These are phyloP conservation scores for Microcebus murinus DNA, from an alignment of 2,113 vertebrate genomes.

Conservation along the genomic window DNA sequence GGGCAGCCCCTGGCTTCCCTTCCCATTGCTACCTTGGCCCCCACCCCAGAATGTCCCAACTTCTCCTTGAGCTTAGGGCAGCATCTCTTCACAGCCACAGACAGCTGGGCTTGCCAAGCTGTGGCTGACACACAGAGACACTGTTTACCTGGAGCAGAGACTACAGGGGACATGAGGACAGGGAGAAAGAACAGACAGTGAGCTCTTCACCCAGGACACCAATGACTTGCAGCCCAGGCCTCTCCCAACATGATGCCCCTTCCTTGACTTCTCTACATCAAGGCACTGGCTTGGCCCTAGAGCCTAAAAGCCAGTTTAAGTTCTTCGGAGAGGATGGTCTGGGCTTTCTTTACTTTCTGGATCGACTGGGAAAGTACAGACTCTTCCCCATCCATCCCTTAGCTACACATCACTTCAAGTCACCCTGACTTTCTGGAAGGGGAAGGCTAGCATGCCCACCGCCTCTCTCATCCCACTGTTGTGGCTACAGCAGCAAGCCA, in stretches of 20 bases:
- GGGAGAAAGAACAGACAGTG: conserved; percentile 79
- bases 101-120: conserved; percentile 53
- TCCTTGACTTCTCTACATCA: neutral
- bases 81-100: conserved; percentile 43
- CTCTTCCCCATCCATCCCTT: neutral
- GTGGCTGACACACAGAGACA: conserved; percentile 74
- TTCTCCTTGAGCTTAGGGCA: conserved; percentile 60
- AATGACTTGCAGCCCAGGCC: neutral
- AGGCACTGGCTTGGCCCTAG: neutral
- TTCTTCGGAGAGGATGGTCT: neutral
- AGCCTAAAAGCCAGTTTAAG: neutral
- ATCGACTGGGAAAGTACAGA: neutral
- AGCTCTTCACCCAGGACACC: neutral
- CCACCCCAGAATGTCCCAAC: conserved; percentile 54
- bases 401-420: fast-evolving
- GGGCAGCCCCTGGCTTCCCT: neutral
- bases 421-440: neutral
- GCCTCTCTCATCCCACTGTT: neutral
- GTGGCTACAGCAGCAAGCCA: neutral
- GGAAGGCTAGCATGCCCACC: neutral
- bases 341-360: neutral
- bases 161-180: conserved; percentile 82
- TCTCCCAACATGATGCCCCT: neutral
- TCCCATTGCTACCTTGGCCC: neutral
- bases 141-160: conserved; percentile 91